A percentile compares a stretch with the other conserved stretches of the same genome.
phyloP scores from a whole-genome alignment of 2,888 invertebrate species.

The Tillus elongatus region DNA sequence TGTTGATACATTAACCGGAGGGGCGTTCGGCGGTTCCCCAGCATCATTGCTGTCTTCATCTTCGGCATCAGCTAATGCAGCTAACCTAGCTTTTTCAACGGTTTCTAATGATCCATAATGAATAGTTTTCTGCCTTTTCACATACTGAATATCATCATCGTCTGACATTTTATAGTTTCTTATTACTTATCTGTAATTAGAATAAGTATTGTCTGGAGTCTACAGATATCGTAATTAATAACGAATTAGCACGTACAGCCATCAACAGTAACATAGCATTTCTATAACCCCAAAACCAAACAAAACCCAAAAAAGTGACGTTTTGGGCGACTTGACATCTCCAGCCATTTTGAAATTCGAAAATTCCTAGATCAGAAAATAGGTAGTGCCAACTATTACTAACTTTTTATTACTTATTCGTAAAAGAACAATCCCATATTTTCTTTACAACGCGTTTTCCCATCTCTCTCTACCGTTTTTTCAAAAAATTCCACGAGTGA shows the following conservation, averaged over 20 bases:
- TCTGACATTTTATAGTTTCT: constrained; percentile 64
- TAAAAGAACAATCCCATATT: constrained; percentile 18
- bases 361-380: constrained; percentile 1
- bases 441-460: constrained; percentile 23
- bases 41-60: constrained; percentile 50
- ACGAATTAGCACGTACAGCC: too few relatives aligned
- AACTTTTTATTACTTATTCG: constrained; percentile 14
- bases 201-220: too few relatives aligned
- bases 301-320: too few relatives aligned
- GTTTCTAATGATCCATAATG: constrained; percentile 90
- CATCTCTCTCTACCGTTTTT: constrained; percentile 29
- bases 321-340: too few relatives aligned
- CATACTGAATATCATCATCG: constrained; percentile 66
- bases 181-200: too few relatives aligned
- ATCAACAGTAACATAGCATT: too few relatives aligned
- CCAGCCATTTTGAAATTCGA: constrained; percentile 3
- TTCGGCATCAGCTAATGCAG: constrained; percentile 50
- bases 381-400: background rate
- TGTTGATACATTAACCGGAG: constrained; percentile 57
- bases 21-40: constrained; percentile 48
- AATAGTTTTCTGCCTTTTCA: constrained; percentile 66
- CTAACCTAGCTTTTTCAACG: constrained; percentile 62
- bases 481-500: constrained; percentile 28
- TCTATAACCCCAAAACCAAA: too few relatives aligned
- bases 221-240: too few relatives aligned